phyloP scores from a whole-genome alignment of 2,888 invertebrate species.

The Diaphora mendica region DNA sequence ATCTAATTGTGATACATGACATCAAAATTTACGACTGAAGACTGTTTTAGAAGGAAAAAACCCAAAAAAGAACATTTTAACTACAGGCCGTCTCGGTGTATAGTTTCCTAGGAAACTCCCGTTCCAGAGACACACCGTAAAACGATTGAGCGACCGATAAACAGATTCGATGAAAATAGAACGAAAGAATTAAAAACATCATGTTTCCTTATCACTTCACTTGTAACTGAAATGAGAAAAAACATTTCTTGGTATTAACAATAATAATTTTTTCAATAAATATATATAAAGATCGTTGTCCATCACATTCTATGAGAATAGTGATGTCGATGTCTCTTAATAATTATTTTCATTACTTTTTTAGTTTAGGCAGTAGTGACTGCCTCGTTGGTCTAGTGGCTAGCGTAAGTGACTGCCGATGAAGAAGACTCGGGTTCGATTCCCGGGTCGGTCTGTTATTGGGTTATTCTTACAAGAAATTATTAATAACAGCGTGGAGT shows the following conservation, averaged over 20 bases:
- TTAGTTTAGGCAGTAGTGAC: too few relatives aligned
- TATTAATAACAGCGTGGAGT: too few relatives aligned
- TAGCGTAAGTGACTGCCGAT: too few relatives aligned
- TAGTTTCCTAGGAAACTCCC: slow-evolving; percentile 17
- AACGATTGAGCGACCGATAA: slow-evolving; percentile 30
- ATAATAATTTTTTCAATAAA: slow-evolving; percentile 25
- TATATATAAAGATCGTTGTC: slow-evolving; percentile 5
- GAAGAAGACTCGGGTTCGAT: too few relatives aligned
- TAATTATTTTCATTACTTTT: too few relatives aligned
- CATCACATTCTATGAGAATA: background rate
- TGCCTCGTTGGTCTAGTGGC: too few relatives aligned
- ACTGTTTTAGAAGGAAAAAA: background rate
- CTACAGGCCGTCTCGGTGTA: background rate
- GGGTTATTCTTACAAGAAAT: too few relatives aligned
- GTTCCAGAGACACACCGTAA: background rate
- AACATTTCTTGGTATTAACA: slow-evolving; percentile 46
- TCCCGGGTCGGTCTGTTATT: too few relatives aligned
- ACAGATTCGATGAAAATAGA: slow-evolving; percentile 41
- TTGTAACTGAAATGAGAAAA: slow-evolving; percentile 29
- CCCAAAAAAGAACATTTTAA: background rate
- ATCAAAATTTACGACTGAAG: background rate
- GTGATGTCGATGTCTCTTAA: too few relatives aligned
- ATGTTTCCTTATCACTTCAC: slow-evolving; percentile 44
- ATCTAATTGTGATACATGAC: background rate
- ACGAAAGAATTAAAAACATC: slow-evolving; percentile 25